Evolutionary conservation across 2,888 invertebrate species (phyloP).

Genomic region (Acheta domesticus): DNA sequence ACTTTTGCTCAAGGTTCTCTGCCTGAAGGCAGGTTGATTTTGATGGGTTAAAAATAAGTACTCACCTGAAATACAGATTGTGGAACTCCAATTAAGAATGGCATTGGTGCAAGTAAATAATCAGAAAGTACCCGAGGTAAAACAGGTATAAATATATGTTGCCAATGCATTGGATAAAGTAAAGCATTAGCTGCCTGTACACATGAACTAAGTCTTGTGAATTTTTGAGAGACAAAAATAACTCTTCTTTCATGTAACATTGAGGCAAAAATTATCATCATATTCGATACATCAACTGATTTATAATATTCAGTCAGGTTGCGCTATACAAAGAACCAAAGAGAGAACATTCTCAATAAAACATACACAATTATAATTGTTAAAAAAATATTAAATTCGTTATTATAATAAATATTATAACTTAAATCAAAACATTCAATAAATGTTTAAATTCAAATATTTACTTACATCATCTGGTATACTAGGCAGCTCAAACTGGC

Average conservation of each 20-base stretch:
- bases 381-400: not conserved
- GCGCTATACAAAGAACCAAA: slow-evolving; percentile 60
- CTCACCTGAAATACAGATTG: slow-evolving; percentile 73
- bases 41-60: slow-evolving; percentile 19
- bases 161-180: slow-evolving; percentile 98
- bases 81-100: slow-evolving; percentile 94
- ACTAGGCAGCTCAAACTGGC: slow-evolving; percentile 80
- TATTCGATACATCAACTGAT: slow-evolving; percentile 90
- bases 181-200: slow-evolving; percentile 92
- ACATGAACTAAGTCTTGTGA: slow-evolving; percentile 86
- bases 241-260: slow-evolving; percentile 92
- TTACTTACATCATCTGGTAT: slow-evolving; percentile 90
- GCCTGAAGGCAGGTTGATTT: too few species aligned
- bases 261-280: slow-evolving; percentile 94
- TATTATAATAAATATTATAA: not conserved
- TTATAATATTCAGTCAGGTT: slow-evolving; percentile 97
- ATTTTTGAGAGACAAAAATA: slow-evolving; percentile 84
- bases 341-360: not conserved
- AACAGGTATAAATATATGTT: slow-evolving; percentile 96
- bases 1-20: too few species aligned
- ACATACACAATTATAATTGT: not conserved
- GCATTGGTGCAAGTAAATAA: slow-evolving; percentile 94
- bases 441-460: too few species aligned
- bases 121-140: slow-evolving; percentile 85
- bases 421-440: too few species aligned